Base-by-base conservation (phyloP, 2,888 invertebrate genomes). In the Schrankia costaestrigalis region DNA sequence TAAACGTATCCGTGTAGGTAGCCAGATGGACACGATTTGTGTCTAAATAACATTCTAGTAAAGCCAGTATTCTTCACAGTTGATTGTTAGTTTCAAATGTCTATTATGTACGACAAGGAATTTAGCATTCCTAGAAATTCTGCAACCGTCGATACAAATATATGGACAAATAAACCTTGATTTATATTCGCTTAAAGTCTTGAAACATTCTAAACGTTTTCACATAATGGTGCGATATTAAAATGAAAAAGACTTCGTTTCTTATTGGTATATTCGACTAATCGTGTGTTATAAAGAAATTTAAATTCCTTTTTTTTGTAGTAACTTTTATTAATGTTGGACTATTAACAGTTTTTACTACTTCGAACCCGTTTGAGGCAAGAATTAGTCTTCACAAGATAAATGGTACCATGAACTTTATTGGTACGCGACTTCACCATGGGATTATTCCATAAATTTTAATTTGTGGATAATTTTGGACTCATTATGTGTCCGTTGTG, bases 301-400 rank as follows among this genome's bases (percentile, higher is more conserved):
- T 73, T 71, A 65, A 72, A 77, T 72, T 66, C 56, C 63, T 55
- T 62, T 58, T 63, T 60, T 37, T 51, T 63, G 60, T 70, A 46
- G 52, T 62, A 63, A 60, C 63, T 70, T 78, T 80, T 79, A 78
- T 81, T 76, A 76, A 78, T 74, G 74, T 73, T 63, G 70, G 65
- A 75, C 78, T 80, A 81, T 84, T 82, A 81, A 70, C 70, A 66
- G 65, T 62, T 59, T 82, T 81, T 82, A 84, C 78, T 63, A 70
- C 66, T 62, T 41, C 41, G 50, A 72, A 77, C 70, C 66, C 49
- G 72, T 75, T 72, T 55, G 63, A 57, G 68, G 71, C 74, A 79
- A 79, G 78, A 78, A 82, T 82, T 78, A 73, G 70, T 72, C 56
- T 53, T 57, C 56, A 47, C 46, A 56, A 71, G 58, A 72, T 72